Evolutionary conservation across 1,140 invertebrate genomes (phyloP).

Genomic region (Euwallacea fornicatus): DNA sequence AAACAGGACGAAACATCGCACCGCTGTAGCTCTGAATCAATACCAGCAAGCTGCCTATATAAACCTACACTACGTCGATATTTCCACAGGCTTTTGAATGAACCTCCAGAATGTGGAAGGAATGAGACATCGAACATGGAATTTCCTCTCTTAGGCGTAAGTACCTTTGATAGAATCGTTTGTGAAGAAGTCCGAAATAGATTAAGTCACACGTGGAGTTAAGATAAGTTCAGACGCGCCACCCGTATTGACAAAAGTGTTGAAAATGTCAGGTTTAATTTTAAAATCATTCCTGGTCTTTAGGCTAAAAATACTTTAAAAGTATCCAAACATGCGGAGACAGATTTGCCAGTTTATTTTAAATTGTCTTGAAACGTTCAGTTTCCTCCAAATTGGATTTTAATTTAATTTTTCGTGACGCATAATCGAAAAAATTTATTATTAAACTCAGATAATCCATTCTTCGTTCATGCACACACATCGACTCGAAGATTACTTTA

Average conservation of each 20-base stretch:
- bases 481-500: too few species aligned
- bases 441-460: too few species aligned
- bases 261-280: constrained; percentile 34
- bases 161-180: too few species aligned
- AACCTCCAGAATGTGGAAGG: constrained; percentile 17
- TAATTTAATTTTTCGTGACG: background rate
- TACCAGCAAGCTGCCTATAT: constrained; percentile 26
- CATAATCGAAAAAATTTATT: too few species aligned
- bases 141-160: too few species aligned
- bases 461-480: too few species aligned
- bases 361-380: constrained; percentile 6
- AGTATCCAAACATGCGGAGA: constrained; percentile 23
- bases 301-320: constrained; percentile 25
- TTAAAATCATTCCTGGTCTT: constrained; percentile 23
- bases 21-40: constrained; percentile 20
- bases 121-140: background rate
- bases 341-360: constrained; percentile 18
- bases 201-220: constrained; percentile 17
- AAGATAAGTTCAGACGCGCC: constrained; percentile 18
- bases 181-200: constrained; percentile 13
- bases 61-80: constrained; percentile 33
- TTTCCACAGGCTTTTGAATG: constrained; percentile 27
- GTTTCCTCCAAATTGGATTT: constrained; percentile 10
- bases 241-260: constrained; percentile 30
- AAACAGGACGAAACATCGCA: constrained; percentile 19